Conservation (phyloP, 2,797 vertebrate species). For the Crypturellus tataupa region DNA sequence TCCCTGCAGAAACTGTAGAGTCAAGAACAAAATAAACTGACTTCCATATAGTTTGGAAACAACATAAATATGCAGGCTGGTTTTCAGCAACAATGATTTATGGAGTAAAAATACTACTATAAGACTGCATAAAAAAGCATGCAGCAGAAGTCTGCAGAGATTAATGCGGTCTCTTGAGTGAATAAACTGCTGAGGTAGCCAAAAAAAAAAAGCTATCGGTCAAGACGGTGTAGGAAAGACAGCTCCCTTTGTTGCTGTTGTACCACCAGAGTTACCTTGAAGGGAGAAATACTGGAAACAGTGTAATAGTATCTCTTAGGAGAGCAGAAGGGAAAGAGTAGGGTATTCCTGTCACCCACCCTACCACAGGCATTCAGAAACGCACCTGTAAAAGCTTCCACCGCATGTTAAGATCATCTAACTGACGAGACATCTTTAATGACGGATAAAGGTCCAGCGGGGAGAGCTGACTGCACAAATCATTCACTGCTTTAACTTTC, state of each 20-base stretch:
- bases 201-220: background rate
- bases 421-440: slow-evolving; percentile 90
- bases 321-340: background rate
- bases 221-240: background rate
- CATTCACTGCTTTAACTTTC: slow-evolving; percentile 91
- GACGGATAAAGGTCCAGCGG: slow-evolving; percentile 94
- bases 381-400: slow-evolving; percentile 96
- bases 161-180: background rate
- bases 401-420: slow-evolving; percentile 95
- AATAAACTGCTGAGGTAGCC: background rate
- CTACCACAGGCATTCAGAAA: background rate
- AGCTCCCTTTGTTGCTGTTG: background rate
- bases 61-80: background rate
- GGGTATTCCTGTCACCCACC: background rate
- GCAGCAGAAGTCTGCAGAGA: background rate
- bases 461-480: slow-evolving; percentile 90
- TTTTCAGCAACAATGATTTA: slow-evolving; percentile 57
- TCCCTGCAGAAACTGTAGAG: background rate
- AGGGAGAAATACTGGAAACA: background rate
- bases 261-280: background rate
- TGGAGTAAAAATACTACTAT: slow-evolving; percentile 36
- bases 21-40: slow-evolving; percentile 12
- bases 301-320: background rate
- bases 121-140: background rate
- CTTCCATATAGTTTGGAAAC: slow-evolving; percentile 17